phyloP scores from a whole-genome alignment of 53 echinoderm and acorn worm species.

The Holothuria scabra region DNA sequence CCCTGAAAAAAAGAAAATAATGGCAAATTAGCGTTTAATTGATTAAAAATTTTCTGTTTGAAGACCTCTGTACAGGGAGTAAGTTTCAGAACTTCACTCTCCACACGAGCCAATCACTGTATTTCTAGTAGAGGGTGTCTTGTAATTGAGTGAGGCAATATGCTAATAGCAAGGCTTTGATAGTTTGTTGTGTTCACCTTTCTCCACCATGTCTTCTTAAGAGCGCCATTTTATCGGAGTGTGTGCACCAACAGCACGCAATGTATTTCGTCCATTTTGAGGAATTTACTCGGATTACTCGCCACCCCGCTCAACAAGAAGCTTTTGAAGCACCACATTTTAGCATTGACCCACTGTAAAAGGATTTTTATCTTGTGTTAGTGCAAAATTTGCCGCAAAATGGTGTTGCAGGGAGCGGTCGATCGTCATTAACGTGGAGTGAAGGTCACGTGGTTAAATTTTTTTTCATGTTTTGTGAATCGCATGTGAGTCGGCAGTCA shows the following conservation, averaged over 20 bases:
- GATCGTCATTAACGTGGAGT: conserved; percentile 71
- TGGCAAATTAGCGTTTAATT: too few relatives aligned
- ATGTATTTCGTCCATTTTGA: conserved; percentile 28
- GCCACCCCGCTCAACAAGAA: background rate
- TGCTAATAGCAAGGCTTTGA: conserved; percentile 86
- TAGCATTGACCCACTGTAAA: too few relatives aligned
- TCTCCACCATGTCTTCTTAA: conserved; percentile 40
- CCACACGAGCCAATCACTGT: conserved; percentile 78
- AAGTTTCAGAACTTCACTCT: conserved; percentile 15
- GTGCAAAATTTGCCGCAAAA: conserved; percentile 4
- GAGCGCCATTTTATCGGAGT: conserved; percentile 43
- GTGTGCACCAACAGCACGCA: background rate
- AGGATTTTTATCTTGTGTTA: background rate
- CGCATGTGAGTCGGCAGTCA: conserved; percentile 33
- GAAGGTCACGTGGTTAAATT: conserved; percentile 87
- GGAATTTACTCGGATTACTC: conserved; percentile 19
- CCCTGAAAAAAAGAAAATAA: too few relatives aligned
- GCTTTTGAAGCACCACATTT: background rate
- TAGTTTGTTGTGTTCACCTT: conserved; percentile 66
- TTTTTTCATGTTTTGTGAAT: conserved; percentile 34
- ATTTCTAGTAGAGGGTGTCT: conserved; percentile 92
- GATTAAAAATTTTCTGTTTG: too few relatives aligned
- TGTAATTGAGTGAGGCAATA: conserved; percentile 87
- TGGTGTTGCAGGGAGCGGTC: conserved; percentile 41
- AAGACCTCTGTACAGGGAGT: background rate